These are phyloP conservation scores for Himalopsyche anomala DNA, from an alignment of 2,888 invertebrate genomes.

Conservation along the genomic window DNA sequence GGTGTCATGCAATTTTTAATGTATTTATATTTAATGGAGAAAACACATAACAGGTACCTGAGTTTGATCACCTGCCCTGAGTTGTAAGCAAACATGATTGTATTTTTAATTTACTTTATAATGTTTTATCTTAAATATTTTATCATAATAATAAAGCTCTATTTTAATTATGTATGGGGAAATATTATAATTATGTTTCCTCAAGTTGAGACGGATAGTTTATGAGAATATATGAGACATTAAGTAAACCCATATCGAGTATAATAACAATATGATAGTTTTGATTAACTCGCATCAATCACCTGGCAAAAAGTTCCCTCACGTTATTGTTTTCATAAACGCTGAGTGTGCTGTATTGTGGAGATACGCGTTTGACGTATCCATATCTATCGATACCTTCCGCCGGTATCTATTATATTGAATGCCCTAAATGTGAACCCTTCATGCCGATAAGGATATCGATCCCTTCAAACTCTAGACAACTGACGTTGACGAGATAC, in stretches of 20 bases:
- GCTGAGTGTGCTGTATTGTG: slow-evolving; percentile 29
- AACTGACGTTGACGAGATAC: slow-evolving; percentile 65
- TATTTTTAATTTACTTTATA: no score
- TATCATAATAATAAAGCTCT: no score
- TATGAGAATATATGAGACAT: no score
- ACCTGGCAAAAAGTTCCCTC: slow-evolving; percentile 6
- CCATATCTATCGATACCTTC: slow-evolving; percentile 59
- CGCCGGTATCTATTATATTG: slow-evolving; percentile 62
- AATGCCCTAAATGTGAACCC: slow-evolving; percentile 59
- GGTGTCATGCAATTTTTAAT: no score
- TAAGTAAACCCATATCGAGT: not conserved
- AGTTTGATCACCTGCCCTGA: no score
- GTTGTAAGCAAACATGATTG: no score
- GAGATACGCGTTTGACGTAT: slow-evolving; percentile 26
- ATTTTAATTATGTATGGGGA: no score
- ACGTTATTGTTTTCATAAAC: slow-evolving; percentile 24
- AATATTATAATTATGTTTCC: no score
- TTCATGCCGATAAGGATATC: slow-evolving; percentile 64
- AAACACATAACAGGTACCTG: no score
- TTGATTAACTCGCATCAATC: slow-evolving; percentile 30
- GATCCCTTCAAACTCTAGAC: slow-evolving; percentile 63
- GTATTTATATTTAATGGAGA: no score
- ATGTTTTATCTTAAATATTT: no score
- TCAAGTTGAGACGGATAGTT: no score
- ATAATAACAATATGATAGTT: not conserved